Base-by-base conservation (phyloP, 2,888 invertebrate genomes). In the Hoplodrina ambigua region DNA sequence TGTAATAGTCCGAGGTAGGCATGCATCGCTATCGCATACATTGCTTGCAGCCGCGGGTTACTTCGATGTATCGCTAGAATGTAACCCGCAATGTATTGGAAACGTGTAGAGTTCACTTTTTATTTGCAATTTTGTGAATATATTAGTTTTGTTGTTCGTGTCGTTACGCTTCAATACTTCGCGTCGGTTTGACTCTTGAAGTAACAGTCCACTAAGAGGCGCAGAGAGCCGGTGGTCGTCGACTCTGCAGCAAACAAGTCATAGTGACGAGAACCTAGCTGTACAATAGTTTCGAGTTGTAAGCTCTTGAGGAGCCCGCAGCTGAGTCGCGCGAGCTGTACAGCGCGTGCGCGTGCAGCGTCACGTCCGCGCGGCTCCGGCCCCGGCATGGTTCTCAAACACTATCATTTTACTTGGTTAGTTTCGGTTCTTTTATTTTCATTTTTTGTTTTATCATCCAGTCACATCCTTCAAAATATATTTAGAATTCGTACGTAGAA, bases 11-110 rank as follows among this genome's bases (percentile, higher is more conserved):
- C 61, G 71, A 80, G 72, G 72, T 81, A 84, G 82, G 85, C 82
- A 72, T 85, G 88, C 84, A 85, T 88, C 86, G 87, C 86, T 83
- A 70, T 79, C 85, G 86, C 87, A 81, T 87, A 82, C 88, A 88
- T 88, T 82, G 92, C 91, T 91, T 91, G 88, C 87, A 80, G 86
- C 75, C 86, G 74, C 44, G 60, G 60, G 60, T 33, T 44, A 59
- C 69, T 37, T 65, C 70, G 33, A 59, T 57, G 55, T 78, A 78
- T 72, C 81, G 85, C 83, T 81, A 82, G 76, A 73, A 78, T 76
- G 83, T 80, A 82, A 79, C 81, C 86, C 79, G 87, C 84, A 84
- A 72, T 87, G 85, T 88, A 88, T 74, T 71, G 33, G 44, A 73
- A 80, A 50, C 67, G 70, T 63, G 64, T 86, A 88, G 83, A 81